These are phyloP conservation scores for Bufotes viridis DNA, from an alignment of 2,797 vertebrate species.

Conservation along the genomic window DNA sequence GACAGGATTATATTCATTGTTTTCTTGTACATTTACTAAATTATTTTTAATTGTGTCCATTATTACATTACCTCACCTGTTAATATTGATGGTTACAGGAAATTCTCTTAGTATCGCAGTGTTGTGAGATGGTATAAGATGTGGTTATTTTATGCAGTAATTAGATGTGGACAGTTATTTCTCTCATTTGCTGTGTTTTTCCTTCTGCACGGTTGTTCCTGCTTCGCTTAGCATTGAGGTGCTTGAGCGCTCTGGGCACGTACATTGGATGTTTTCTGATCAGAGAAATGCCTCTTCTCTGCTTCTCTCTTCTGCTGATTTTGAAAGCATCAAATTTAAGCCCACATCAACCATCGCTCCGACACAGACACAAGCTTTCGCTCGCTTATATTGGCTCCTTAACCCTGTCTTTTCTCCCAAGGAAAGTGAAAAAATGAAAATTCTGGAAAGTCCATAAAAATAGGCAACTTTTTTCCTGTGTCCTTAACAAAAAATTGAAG, in stretches of 20 bases:
- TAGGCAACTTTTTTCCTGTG: no score
- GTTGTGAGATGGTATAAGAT: no score
- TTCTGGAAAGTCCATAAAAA: no score
- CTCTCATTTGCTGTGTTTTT: not conserved
- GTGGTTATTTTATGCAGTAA: not conserved
- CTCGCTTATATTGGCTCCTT: not conserved
- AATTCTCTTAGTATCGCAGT: not conserved
- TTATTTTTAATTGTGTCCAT: no score
- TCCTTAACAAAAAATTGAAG: no score
- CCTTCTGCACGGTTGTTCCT: not conserved
- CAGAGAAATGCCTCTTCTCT: not conserved
- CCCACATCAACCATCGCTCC: slow-evolving; percentile 10
- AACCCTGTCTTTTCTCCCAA: not conserved
- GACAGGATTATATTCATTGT: not conserved
- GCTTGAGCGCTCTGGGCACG: not conserved
- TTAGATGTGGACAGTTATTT: not conserved
- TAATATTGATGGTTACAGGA: not conserved
- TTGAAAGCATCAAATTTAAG: slow-evolving; percentile 42
- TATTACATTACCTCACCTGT: not conserved
- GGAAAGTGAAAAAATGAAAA: not conserved
- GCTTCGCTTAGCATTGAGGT: not conserved
- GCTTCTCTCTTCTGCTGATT: not conserved
- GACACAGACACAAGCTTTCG: slow-evolving; percentile 6
- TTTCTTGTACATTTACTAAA: no score
- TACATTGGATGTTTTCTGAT: slow-evolving; percentile 19